Base-by-base conservation (phyloP, 2,888 invertebrate species). In the Athrips mouffetella region DNA sequence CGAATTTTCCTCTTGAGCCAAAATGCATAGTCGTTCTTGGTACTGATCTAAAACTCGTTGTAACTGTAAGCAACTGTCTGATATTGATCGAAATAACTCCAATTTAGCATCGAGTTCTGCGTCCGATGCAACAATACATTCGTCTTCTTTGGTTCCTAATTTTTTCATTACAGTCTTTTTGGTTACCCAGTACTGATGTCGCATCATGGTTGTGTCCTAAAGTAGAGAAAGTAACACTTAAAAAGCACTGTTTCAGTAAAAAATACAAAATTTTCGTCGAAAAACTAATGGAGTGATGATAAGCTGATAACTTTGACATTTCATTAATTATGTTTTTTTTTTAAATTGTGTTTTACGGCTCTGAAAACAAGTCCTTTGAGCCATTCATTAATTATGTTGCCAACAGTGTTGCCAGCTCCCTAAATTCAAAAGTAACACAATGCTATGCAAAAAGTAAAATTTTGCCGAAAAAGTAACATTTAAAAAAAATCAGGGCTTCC, bases 181-280 rank as follows among this genome's bases (percentile, higher is more conserved):
- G 5, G 99, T 98, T 49, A 98, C 95, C 98, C 98, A 99, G 83
- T 96, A 99, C 63, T 98, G 97, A 82, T 98, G 96, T 79, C 97
- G 96, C 93, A 98, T 94, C 84, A 87, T 87, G 45, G 66, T 45
- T 45, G 5, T 5, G 74, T 51, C 41, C 30, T 30, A 39, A 23
- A 48, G n/a, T n/a, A n/a, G n/a, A n/a, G n/a, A n/a, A n/a, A n/a
- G 18, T 48, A 40, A 50, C 33, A 37, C 45, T 48, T 47, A 40
- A 45, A 48, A 47, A 39, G 7, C 44, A 47, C 44, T 47, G 1
- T 21, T 25, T 21, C 33, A 33, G 8, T n/a, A 48, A 42, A 18
- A 15, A 44, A 18, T 27, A 25, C 7, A 27, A 47, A 45, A 15
- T 45, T 33, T 31, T 23, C 8, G 13, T n/a, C 16, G 15, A 45